Evolutionary conservation across 2,113 vertebrate species (phyloP), one percentile per base, ranked within the genome.

Genomic region (Eudorcas thomsonii): DNA sequence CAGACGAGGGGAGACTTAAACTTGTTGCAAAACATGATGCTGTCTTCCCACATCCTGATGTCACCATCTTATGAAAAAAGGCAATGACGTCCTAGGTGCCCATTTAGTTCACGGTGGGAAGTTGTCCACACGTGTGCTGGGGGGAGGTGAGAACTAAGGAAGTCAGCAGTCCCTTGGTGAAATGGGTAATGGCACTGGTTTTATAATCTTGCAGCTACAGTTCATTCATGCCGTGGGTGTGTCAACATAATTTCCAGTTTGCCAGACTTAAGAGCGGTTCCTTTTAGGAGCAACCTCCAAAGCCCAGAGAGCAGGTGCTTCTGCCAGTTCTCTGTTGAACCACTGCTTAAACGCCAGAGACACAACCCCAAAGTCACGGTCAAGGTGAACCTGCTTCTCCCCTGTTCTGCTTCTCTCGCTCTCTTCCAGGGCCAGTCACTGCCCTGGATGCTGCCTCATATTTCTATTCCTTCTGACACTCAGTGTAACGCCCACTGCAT

Each of bases 281-380:
- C 77, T 54, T 28, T 62, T 33, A 23, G 1, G 28, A 55, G 52
- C 0, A 60, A 1, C 7, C 33, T 77, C 93, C 25, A 64, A 86
- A n/a, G 33, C 39, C 28, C 45, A 81, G 25, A 30, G 19, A 28
- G 26, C 30, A 25, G 6, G 2, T 16, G 55, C 23, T 25, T 16
- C 17, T 62, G 10, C 8, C 10, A 2, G 52, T 52, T 39, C 10
- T 45, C 88, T 83, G 1, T 9, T 45, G 23, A 91, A 81, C 30
- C 77, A 36, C 0, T 12, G 45, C n/a, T 55, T 50, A 94, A 88
- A 57, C 0, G 0, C 6, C 23, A 77, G 19, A 3, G 15, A 2
- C 39, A 3, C 13, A 59, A 62, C 12, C 17, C 77, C 25, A 6
- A 91, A 43, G 36, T 33, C 48, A 26, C 0, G 2, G 25, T 33